phyloP scores from a whole-genome alignment of 2,888 invertebrate genomes.

The Trisateles emortualis region DNA sequence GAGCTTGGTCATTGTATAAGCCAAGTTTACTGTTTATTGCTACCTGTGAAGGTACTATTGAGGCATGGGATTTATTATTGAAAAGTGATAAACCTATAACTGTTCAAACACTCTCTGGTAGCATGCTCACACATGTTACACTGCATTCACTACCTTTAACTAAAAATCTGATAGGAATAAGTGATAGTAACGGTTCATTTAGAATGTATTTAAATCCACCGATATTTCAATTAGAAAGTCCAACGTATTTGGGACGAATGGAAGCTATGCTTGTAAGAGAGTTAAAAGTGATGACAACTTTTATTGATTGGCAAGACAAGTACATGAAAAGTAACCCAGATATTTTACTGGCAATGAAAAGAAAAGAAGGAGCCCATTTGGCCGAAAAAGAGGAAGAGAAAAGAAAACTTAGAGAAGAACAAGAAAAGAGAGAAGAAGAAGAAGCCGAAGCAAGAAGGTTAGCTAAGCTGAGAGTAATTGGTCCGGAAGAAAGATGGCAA shows the following conservation, averaged over 20 bases:
- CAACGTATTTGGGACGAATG: constrained; percentile 73
- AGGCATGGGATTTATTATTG: constrained; percentile 93
- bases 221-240: constrained; percentile 80
- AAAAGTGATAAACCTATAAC: constrained; percentile 90
- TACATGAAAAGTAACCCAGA: constrained; percentile 83
- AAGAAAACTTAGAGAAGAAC: constrained; percentile 68
- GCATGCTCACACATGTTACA: constrained; percentile 88
- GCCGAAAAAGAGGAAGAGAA: constrained; percentile 79
- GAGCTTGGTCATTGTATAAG: constrained; percentile 92
- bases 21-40: constrained; percentile 91
- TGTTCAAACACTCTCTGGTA: constrained; percentile 89
- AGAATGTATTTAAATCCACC: constrained; percentile 88
- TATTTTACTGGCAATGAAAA: constrained; percentile 70
- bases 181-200: constrained; percentile 90
- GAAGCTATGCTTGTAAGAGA: constrained; percentile 83
- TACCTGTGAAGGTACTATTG: constrained; percentile 91
- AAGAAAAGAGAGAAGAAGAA: constrained; percentile 80
- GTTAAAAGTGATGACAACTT: constrained; percentile 80
- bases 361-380: constrained; percentile 74
- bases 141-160: constrained; percentile 86
- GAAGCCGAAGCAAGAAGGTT: constrained; percentile 81
- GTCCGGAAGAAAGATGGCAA: constrained; percentile 87
- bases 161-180: constrained; percentile 89
- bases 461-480: constrained; percentile 71
- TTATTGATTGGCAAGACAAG: constrained; percentile 87